Evolutionary conservation across 2,113 vertebrate species (phyloP), one percentile per base, ranked within the genome.

Genomic region (Larimichthys polyactis): DNA sequence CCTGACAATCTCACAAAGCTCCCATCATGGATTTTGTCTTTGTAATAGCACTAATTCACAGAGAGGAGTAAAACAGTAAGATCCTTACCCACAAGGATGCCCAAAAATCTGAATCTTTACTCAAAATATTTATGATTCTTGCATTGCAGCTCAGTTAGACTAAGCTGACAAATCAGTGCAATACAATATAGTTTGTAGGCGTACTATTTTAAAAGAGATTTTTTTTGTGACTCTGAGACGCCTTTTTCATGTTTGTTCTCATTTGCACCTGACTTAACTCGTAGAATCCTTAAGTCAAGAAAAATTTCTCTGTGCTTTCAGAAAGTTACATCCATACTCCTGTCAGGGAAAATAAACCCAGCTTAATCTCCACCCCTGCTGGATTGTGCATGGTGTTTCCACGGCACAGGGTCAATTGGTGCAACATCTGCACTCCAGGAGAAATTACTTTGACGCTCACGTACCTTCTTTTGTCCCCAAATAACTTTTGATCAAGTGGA

Each of bases 401-500:
- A 77, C 19, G 3, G 62, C 66, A 46, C 46, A 78, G 49, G 71
- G 78, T 90, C 83, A 65, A 54, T 32, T 32, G 22, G 68, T 70
- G 60, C 82, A 91, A 84, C 86, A 90, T 90, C 84, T 89, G 89
- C 67, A 73, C 73, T 75, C 32, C 68, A 71, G 58, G 60, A 83
- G 46, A 76, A 59, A 81, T 82, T 24, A 80, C 40, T 24, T 76
- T 78, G 52, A 78, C 2, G 12, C 59, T 44, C 48, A 74, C 17
- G 9, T 78, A 65, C 64, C 78, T 55, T 67, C 78, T 76, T 81
- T 84, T 82, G 72, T 87, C 48, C 68, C 51, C n/a, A 83, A 43
- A 81, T 73, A 55, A 65, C 75, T 75, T 63, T 82, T 81, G 82
- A 85, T 81, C 51, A 51, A 36, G 24, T 36, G 14, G 54, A 81